Base-by-base conservation (phyloP, 2,888 invertebrate species). In the Leptopilina drosophilae region DNA sequence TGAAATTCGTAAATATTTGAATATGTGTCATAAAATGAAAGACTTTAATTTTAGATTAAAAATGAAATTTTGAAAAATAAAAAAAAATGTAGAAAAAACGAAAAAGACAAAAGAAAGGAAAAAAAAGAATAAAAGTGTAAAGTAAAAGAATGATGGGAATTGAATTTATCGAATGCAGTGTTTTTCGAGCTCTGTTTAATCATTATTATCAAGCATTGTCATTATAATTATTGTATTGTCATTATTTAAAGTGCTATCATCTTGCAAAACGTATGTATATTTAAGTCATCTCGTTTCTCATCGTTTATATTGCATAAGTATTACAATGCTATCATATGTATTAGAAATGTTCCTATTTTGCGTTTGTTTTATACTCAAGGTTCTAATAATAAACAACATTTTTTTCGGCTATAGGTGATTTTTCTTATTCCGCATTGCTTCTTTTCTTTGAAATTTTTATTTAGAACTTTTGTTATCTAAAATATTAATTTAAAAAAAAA, bases 301-400 rank as follows among this genome's bases (percentile, higher is more conserved):
- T 81, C 78, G 82, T 81, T 84, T 77, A 83, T 82, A 83, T 82
- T 80, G 82, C 84, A 83, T 82, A 84, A 69, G 84, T 84, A 84
- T 83, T 82, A 82, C 86, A 87, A 86, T 84, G 85, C 86, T 85
- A 85, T 86, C 83, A 86, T 88, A 87, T 83, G 87, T 87, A 87
- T 87, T 88, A 88, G 88, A 87, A 86, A 87, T 89, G 88, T 89
- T 89, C 87, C 88, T 87, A 89, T 87, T 86, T 87, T 88, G 84
- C 82, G 81, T 87, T 87, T 87, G 80, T 85, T 87, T 87, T 85
- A 85, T 87, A 85, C 84, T 82, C 82, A 86, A 83, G 82, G 85
- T 87, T 86, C 84, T 79, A 85, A 85, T 85, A 87, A 88, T 87
- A 87, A 87, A 87, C 85, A 84, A 85, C 83, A 82, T 85, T 86